Evolutionary conservation across 2,888 invertebrate species (phyloP).

Genomic region (Saturnia japonica): DNA sequence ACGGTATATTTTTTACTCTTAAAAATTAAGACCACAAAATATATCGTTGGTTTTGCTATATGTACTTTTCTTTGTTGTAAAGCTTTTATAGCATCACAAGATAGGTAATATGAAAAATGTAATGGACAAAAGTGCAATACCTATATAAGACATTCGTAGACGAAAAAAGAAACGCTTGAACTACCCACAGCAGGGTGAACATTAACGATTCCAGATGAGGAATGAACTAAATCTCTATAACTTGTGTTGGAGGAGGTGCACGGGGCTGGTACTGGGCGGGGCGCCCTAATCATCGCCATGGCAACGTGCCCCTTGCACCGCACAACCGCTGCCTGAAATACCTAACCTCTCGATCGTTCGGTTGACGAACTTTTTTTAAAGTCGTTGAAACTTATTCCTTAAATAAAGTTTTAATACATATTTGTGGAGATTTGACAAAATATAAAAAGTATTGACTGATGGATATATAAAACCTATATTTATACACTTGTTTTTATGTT

Average conservation of each 20-base stretch:
- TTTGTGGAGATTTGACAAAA: background rate
- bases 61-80: background rate
- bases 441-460: background rate
- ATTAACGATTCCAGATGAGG: constrained; percentile 53
- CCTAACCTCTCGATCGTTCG: constrained; percentile 34
- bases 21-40: background rate
- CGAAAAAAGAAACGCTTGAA: background rate
- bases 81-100: background rate
- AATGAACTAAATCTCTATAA: constrained; percentile 57
- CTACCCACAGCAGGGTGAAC: constrained; percentile 30
- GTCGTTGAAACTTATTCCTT: constrained; percentile 2
- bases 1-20: background rate
- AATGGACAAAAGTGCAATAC: background rate
- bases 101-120: background rate
- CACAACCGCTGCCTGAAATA: constrained; percentile 44
- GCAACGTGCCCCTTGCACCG: constrained; percentile 61
- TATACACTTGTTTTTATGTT: background rate
- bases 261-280: constrained; percentile 61
- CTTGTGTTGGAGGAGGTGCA: constrained; percentile 52
- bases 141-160: background rate
- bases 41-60: background rate
- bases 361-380: constrained; percentile 32
- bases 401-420: background rate
- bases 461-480: background rate
- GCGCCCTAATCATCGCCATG: constrained; percentile 69